Base-by-base conservation (phyloP, 2,888 invertebrate species). In the Lysandra bellargus region DNA sequence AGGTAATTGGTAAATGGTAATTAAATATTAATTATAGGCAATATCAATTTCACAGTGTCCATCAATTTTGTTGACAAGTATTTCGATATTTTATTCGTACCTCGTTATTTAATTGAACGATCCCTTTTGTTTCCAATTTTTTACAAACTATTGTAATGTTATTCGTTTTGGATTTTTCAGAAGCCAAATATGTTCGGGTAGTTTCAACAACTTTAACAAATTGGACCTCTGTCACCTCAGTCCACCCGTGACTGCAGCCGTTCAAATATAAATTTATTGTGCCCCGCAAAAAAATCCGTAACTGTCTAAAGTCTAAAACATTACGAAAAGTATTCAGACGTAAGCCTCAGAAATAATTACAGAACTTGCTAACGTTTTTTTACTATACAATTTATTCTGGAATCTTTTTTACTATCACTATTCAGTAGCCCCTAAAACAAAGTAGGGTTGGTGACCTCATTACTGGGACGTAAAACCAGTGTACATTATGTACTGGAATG, bases 401-500 rank as follows among this genome's bases (percentile, higher is more conserved):
- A 61, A 61, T 61, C 64, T 69, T 1, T 69, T 69, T 69, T 69
- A 69, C 69, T 37, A 69, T 69, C 37, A 69, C 33, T 69, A 69
- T 69, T 69, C 33, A 69, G 14, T 33, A 23, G 44, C 44, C 23
- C 7, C 75, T 33, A 76, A 76, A 53, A 76, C 75, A 75, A 44
- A 33, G 76, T 3, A 53, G 12, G 53, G 30, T 76, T 49, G 30
- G 76, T 57, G 76, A 57, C 49, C 49, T 75, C 23, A 57, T 76
- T 76, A 76, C 23, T 23, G 57, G 30, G 53, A 33, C 33, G 17
- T 76, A 76, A 76, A 76, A 30, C 76, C 76, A 76, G 69, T 33
- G 37, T 53, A 57, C 30, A 30, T 33, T 57, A 57, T 76, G 76
- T 76, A 53, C 53, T 57, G 53, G 57, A 76, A 76, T 33, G 76